A percentile compares a stretch with the other conserved stretches of the same genome.
phyloP scores from a whole-genome alignment of 1,140 invertebrate species.

The Protaetia brevitarsis region DNA sequence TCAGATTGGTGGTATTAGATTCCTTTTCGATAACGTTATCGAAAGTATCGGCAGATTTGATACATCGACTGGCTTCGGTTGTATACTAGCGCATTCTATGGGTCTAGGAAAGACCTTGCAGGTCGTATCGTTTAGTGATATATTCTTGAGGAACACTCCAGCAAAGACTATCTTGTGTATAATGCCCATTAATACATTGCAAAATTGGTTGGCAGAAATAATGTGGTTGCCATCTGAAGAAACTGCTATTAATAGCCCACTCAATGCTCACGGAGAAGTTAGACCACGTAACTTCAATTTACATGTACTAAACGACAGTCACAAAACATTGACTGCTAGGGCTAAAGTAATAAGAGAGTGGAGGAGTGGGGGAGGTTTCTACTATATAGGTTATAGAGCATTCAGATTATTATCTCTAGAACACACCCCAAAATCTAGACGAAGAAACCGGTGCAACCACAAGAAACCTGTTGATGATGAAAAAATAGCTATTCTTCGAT shows the following conservation, averaged over 20 bases:
- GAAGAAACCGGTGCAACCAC: constrained; percentile 48
- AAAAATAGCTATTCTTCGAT: constrained; percentile 80
- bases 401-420: constrained; percentile 85
- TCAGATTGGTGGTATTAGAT: constrained; percentile 93
- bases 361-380: constrained; percentile 83
- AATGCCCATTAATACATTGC: constrained; percentile 98
- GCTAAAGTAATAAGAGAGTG: constrained; percentile 67
- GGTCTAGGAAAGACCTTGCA: constrained; percentile 98
- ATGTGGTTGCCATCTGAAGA: constrained; percentile 82
- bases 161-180: constrained; percentile 90
- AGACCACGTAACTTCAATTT: constrained; percentile 79
- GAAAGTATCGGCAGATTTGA: constrained; percentile 86
- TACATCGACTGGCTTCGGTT: constrained; percentile 91
- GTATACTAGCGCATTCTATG: constrained; percentile 98
- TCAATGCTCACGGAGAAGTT: constrained; percentile 60
- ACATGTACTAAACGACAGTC: constrained; percentile 89
- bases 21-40: constrained; percentile 95
- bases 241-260: constrained; percentile 51
- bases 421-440: constrained; percentile 62
- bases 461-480: constrained; percentile 66
- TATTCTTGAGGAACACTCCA: constrained; percentile 88
- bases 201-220: constrained; percentile 98
- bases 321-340: constrained; percentile 80
- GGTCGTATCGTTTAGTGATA: constrained; percentile 93
- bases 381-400: constrained; percentile 97